Evolutionary conservation across 2,797 vertebrate species (phyloP).

Genomic region (Platalea minor): DNA sequence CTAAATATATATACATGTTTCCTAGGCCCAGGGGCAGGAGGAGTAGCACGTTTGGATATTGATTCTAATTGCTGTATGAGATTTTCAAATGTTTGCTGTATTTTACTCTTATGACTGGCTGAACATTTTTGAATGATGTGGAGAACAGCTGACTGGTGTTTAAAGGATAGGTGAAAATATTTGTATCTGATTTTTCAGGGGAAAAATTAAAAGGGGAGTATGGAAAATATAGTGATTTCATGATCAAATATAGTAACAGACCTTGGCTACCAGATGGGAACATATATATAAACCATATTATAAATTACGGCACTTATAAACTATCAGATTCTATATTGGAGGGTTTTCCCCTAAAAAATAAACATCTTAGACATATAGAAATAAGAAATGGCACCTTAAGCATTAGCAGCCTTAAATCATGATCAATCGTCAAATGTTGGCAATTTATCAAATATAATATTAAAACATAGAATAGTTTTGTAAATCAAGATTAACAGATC

Average conservation of each 20-base stretch:
- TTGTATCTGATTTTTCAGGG: background rate
- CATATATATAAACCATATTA: background rate
- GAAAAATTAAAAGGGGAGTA: background rate
- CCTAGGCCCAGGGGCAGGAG: background rate
- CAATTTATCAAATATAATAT: background rate
- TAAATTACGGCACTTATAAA: background rate
- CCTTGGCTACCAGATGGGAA: background rate
- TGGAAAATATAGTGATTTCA: background rate
- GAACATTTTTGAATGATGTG: background rate
- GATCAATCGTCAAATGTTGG: background rate
- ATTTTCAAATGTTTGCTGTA: background rate
- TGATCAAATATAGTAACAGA: background rate
- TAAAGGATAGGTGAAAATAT: background rate
- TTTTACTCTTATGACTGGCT: background rate
- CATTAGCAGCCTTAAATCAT: background rate
- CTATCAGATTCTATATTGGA: background rate
- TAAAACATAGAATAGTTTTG: background rate
- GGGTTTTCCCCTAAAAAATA: background rate
- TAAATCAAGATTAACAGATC: background rate
- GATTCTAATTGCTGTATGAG: background rate
- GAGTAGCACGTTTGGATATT: background rate
- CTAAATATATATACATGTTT: background rate
- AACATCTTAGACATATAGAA: background rate
- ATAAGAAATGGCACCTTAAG: background rate
- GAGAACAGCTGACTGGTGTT: background rate